These are phyloP conservation scores for Drosophila melanosoma DNA, from an alignment of 2,888 invertebrate species.

Conservation along the genomic window DNA sequence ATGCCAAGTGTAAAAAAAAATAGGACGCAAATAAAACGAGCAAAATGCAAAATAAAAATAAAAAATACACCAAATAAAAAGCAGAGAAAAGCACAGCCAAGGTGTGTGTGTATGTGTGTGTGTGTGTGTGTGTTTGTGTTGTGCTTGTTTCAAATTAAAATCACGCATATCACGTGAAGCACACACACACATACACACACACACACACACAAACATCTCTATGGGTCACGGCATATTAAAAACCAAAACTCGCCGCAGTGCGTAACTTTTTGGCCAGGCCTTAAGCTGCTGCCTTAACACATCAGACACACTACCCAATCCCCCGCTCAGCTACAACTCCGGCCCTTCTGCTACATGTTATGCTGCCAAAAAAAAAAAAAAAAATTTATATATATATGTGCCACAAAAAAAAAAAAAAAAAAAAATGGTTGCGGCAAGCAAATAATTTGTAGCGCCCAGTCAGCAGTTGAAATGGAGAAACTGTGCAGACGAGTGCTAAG, in stretches of 20 bases:
- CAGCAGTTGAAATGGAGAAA: constrained; percentile 53
- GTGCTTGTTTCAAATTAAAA: constrained; percentile 78
- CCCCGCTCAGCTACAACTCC: neutral
- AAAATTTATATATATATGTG: neutral
- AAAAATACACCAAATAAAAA: constrained; percentile 12
- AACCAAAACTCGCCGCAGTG: constrained; percentile 71
- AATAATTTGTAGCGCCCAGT: constrained; percentile 57
- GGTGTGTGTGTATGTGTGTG: constrained; percentile 33
- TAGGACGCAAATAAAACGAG: constrained; percentile 72
- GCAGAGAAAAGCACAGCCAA: constrained; percentile 16
- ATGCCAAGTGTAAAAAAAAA: constrained; percentile 55
- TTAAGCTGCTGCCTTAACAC: constrained; percentile 43
- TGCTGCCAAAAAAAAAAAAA: constrained; percentile 44
- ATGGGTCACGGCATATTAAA: constrained; percentile 71
- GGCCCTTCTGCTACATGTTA: neutral
- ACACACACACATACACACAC: constrained; percentile 13
- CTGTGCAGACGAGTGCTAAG: constrained; percentile 53
- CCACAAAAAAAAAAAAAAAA: constrained; percentile 37
- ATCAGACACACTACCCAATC: constrained; percentile 7
- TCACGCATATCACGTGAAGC: constrained; percentile 74
- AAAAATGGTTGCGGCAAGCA: constrained; percentile 30
- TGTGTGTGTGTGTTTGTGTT: constrained; percentile 29
- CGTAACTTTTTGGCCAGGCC: constrained; percentile 72
- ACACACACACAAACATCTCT: constrained; percentile 15
- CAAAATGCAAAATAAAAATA: constrained; percentile 43